Base-by-base conservation (phyloP, 2,888 invertebrate species). In the Cephus nigrinus region DNA sequence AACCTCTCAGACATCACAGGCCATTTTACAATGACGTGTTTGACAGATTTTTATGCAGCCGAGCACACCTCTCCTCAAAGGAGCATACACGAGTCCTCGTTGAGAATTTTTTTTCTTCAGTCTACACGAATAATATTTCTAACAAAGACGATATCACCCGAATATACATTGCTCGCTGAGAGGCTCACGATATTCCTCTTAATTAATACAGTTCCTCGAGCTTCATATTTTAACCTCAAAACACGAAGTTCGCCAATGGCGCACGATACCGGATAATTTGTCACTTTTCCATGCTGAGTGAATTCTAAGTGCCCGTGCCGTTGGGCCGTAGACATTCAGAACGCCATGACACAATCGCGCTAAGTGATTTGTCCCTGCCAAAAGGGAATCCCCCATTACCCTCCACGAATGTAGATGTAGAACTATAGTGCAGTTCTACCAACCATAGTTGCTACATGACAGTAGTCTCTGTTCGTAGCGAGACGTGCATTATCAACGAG, bases 301-400 rank as follows among this genome's bases (percentile, higher is more conserved):
- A 74, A 33, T 74, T 74, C 82, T 80, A 82, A 83, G 84, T 84
- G 84, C 79, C 55, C 76, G 74, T 33, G 40, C 36, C 78, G 80
- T 76, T 68, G 72, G 69, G n/a, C 77, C 40, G 1, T 69, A 74
- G 33, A 68, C 68, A 74, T 73, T 75, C 74, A 74, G 71, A 30
- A 30, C 72, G 71, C 69, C 74, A 68, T 35, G 32, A 74, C 35
- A 75, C 32, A 75, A 82, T 82, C 83, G 84, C 80, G 86, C 86
- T 87, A 87, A 89, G 89, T 87, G 89, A 90, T 90, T 89, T 88
- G 89, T 90, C 88, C 86, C 85, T 86, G 90, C 87, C 87, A 88
- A 77, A 55, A 68, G 73, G 75, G 77, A 80, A 76, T 79, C 81
- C 68, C 71, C 82, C 83, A 86, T 86, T 85, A 86, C 84, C 81